phyloP scores from a whole-genome alignment of 2,888 invertebrate species.

The Pristionchus entomophagus region DNA sequence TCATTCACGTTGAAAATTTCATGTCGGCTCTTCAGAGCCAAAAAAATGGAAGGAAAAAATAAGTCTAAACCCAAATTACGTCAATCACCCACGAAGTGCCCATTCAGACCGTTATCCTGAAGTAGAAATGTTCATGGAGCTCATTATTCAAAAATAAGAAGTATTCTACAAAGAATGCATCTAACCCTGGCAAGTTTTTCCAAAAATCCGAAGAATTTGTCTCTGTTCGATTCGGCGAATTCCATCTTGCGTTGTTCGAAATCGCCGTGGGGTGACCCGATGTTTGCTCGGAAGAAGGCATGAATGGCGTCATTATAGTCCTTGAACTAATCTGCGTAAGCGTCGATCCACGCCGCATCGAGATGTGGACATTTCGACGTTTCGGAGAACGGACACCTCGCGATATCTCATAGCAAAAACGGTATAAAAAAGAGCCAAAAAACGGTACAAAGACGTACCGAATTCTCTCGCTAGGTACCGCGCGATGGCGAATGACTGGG shows the following conservation, averaged over 20 bases:
- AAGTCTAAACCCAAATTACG: no score
- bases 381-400: background rate
- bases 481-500: background rate
- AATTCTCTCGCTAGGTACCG: background rate
- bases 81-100: background rate
- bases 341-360: background rate
- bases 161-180: background rate
- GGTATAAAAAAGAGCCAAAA: no score
- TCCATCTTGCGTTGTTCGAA: background rate
- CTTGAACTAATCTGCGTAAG: background rate
- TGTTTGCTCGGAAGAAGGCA: background rate
- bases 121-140: no score
- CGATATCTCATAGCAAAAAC: background rate
- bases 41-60: no score
- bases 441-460: background rate
- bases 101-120: background rate
- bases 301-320: background rate
- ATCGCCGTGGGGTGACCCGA: background rate
- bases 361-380: no score
- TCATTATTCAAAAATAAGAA: background rate
- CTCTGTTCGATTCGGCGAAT: background rate
- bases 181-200: background rate
- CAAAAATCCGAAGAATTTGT: background rate
- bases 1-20: no score
- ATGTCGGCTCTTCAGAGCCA: no score